Base-by-base conservation (phyloP, 1,140 invertebrate species). In the Zaprionus kolodkinae region DNA sequence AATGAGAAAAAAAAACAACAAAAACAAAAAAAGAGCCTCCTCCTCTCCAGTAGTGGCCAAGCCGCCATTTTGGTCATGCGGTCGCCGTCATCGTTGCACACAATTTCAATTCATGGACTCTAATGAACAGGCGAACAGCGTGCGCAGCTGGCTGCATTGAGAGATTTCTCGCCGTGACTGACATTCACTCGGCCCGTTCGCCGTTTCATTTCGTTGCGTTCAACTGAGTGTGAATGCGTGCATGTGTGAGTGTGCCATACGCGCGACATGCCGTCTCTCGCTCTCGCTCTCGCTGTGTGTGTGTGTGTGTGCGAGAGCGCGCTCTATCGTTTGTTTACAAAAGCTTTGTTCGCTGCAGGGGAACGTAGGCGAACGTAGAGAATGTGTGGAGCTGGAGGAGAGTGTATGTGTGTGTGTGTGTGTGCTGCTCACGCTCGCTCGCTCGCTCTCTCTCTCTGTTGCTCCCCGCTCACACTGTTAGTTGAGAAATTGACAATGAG, bases 101-200 rank as follows among this genome's bases (percentile, higher is more conserved):
- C 74, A 89, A 86, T 91, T 92, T 89, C 85, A 89, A 91, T 91
- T 92, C 91, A 83, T 92, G 91, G 91, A 92, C 91, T 92, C 91
- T 91, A 92, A 87, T 63, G 69, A 91, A 75, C 84, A 92, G 91
- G 91, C 77, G 54, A 52, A 36, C 79, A 92, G 84, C 38, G 48
- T 3, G 1, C 0, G 3, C 15, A 64, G 76, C 36, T 12, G 10
- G 61, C 33, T 40, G 38, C 64, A 69, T 76, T 72, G 80, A 81
- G 80, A 81, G 78, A 81, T 76, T 81, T 62, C 72, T 79, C 63
- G 78, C 75, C 67, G 40, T 70, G 72, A 72, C 68, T 70, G 72
- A 72, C 68, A 73, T 72, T 85, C 82, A 85, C 82, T 85, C 82
- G 81, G 78, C 48, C 56, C 52, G 25, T 66, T 76, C 62, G 75